A percentile compares a stretch with the other conserved stretches of the same genome.
Conservation (phyloP, 2,113 vertebrate genomes). For the Tragelaphus buxtoni region DNA sequence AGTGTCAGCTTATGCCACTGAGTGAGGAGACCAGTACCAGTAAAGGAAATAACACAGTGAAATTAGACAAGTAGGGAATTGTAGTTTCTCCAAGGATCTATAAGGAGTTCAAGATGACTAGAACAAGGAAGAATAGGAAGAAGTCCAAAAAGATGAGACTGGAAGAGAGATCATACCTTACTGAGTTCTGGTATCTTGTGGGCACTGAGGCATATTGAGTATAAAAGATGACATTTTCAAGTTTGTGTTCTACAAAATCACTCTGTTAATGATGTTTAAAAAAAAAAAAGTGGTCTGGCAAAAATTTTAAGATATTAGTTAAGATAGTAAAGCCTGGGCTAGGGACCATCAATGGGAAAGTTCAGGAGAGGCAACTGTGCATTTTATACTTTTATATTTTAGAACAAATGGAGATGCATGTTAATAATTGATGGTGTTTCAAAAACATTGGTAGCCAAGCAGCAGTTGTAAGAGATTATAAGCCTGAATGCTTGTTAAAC, state of each 20-base stretch:
- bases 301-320: not conserved
- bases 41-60: not conserved
- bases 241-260: not conserved
- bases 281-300: not conserved
- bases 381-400: not conserved
- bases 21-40: not conserved
- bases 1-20: not conserved
- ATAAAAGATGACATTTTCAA: not conserved
- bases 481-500: not conserved
- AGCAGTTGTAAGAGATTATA: not conserved
- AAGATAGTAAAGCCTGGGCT: not conserved
- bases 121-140: not conserved
- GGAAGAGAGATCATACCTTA: not conserved
- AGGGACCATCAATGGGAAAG: rapidly evolving
- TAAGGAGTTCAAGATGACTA: not conserved
- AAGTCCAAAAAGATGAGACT: not conserved
- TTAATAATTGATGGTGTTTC: not conserved
- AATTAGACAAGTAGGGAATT: not conserved
- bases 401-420: not conserved
- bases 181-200: not conserved
- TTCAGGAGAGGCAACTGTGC: not conserved
- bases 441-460: not conserved
- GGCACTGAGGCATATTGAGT: not conserved
- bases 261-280: not conserved
- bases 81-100: not conserved